phyloP scores from a whole-genome alignment of 2,113 vertebrate genomes.

The Gobio gobio region DNA sequence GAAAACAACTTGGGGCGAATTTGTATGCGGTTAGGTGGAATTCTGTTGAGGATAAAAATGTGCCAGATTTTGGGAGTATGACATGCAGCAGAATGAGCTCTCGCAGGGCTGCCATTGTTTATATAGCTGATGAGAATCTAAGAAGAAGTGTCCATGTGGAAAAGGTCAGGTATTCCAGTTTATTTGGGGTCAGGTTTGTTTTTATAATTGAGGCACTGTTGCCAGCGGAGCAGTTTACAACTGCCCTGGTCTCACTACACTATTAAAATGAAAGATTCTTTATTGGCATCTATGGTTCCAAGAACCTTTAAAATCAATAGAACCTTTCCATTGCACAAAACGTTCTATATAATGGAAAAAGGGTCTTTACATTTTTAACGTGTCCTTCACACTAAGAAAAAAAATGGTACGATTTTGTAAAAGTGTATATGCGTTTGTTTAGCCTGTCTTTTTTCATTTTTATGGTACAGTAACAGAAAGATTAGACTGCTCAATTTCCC shows the following conservation, averaged over 20 bases:
- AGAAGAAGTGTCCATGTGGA: slow-evolving; percentile 5
- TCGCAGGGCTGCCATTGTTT: neutral
- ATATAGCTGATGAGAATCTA: slow-evolving; percentile 27
- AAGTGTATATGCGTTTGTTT: neutral
- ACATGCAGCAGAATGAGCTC: neutral
- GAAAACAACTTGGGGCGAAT: slow-evolving; percentile 2
- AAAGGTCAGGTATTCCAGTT: slow-evolving; percentile 63
- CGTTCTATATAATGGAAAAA: too few species aligned
- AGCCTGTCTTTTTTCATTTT: neutral
- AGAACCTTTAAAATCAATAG: too few species aligned
- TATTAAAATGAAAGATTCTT: too few species aligned
- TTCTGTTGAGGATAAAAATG: slow-evolving; percentile 24
- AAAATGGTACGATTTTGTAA: too few species aligned
- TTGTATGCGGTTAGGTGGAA: slow-evolving; percentile 16
- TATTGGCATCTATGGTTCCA: too few species aligned
- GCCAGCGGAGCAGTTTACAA: slow-evolving; percentile 57
- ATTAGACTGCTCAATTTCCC: neutral
- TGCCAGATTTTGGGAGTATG: neutral
- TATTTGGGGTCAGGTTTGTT: slow-evolving; percentile 61
- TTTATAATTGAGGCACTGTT: slow-evolving; percentile 64
- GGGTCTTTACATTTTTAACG: too few species aligned
- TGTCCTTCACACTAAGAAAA: too few species aligned
- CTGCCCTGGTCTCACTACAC: neutral
- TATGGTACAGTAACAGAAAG: neutral
- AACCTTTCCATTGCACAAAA: too few species aligned